Conservation (phyloP, 2,888 invertebrate genomes). For the Eristalis arbustorum region DNA sequence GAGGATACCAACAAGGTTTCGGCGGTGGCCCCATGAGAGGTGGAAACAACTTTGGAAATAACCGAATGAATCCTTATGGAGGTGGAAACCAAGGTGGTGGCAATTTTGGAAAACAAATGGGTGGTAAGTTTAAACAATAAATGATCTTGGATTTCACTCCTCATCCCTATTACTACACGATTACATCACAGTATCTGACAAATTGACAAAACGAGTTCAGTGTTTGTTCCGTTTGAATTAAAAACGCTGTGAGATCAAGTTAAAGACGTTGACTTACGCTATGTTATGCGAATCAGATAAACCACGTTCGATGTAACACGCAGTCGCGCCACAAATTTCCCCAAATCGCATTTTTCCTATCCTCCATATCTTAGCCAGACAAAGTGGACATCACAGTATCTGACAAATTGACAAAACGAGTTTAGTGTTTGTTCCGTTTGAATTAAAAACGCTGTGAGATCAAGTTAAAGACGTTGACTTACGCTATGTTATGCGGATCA, state of each 20-base stretch:
- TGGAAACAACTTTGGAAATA: constrained; percentile 75
- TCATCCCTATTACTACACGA: not conserved
- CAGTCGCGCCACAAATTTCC: constrained; percentile 77
- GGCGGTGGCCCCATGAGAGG: constrained; percentile 72
- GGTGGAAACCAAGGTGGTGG: constrained; percentile 74
- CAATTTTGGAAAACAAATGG: constrained; percentile 58
- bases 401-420: constrained; percentile 65
- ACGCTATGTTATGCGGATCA: constrained; percentile 79
- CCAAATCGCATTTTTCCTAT: no score
- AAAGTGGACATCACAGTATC: constrained; percentile 31
- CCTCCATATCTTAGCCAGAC: no score
- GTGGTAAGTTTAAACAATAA: constrained; percentile 43
- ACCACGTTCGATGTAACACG: constrained; percentile 78
- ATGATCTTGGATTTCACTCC: not conserved
- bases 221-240: constrained; percentile 72
- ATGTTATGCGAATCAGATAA: constrained; percentile 78
- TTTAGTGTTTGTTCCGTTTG: constrained; percentile 72
- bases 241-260: constrained; percentile 77
- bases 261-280: constrained; percentile 78
- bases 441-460: constrained; percentile 76
- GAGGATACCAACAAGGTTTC: constrained; percentile 79
- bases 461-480: constrained; percentile 76
- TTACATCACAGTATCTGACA: constrained; percentile 49
- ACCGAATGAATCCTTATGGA: constrained; percentile 76
- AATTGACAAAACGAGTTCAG: constrained; percentile 65